Evolutionary conservation across 2,888 invertebrate genomes (phyloP).

Genomic region (Patella pellucida): DNA sequence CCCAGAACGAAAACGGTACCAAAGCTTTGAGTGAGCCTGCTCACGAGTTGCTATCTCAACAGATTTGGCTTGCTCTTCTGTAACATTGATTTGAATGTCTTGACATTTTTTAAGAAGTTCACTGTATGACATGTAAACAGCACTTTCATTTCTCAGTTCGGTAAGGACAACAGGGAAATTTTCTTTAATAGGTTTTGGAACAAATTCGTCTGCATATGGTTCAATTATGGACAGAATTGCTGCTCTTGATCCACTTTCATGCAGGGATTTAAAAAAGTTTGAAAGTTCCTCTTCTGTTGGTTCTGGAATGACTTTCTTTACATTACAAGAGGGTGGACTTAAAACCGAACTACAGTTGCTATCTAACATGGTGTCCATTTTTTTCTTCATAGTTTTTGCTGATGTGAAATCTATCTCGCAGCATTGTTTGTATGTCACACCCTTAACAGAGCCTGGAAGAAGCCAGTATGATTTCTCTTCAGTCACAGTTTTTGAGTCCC

Average conservation of each 20-base stretch:
- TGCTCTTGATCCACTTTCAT: too few relatives aligned
- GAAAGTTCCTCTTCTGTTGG: too few relatives aligned
- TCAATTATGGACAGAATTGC: too few relatives aligned
- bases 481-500: too few relatives aligned
- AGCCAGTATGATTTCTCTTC: slow-evolving; percentile 45
- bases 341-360: neutral
- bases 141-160: neutral
- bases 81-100: slow-evolving; percentile 20
- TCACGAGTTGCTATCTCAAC: slow-evolving; percentile 24
- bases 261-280: too few relatives aligned
- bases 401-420: slow-evolving; percentile 25
- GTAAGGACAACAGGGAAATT: neutral
- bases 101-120: too few relatives aligned
- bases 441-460: slow-evolving; percentile 20
- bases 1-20: slow-evolving; percentile 30
- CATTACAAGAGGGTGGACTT: too few relatives aligned
- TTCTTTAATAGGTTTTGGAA: neutral
- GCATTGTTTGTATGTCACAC: slow-evolving; percentile 18
- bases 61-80: slow-evolving; percentile 10
- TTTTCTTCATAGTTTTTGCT: slow-evolving; percentile 19
- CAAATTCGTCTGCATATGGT: neutral
- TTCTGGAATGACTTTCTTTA: too few relatives aligned
- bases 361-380: neutral
- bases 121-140: too few relatives aligned
- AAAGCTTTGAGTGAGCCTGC: slow-evolving; percentile 24